Evolutionary conservation across 2,797 vertebrate genomes (phyloP).

Genomic region (Semaprochilodus insignis): DNA sequence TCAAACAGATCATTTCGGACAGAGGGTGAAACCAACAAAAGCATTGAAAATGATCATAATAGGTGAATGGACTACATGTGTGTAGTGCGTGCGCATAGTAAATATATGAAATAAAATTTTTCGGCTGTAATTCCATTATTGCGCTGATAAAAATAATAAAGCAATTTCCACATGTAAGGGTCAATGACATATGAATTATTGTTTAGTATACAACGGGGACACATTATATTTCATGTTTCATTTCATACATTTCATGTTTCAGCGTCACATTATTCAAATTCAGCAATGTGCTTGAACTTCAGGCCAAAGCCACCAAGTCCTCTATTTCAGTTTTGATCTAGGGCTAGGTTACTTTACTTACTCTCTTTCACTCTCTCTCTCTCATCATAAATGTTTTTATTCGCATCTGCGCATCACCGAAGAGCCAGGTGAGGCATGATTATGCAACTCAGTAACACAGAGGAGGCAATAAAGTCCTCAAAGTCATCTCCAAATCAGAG

Average conservation of each 20-base stretch:
- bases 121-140: no score
- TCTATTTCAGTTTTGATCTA: neutral
- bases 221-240: neutral
- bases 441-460: neutral
- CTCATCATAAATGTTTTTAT: conserved; percentile 11
- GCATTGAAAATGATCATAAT: no score
- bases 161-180: no score
- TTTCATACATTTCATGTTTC: neutral
- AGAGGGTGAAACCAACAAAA: no score
- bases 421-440: conserved; percentile 1
- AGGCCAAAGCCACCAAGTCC: neutral
- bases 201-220: neutral
- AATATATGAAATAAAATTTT: no score
- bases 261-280: neutral
- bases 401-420: neutral
- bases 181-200: no score
- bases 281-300: neutral
- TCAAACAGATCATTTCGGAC: no score
- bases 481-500: conserved; percentile 20
- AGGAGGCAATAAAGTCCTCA: conserved; percentile 27
- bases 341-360: neutral
- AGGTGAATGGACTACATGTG: no score
- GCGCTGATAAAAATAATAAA: no score
- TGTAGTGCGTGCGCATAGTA: no score
- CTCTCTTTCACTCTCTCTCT: neutral